Base-by-base conservation (phyloP, 1,140 invertebrate species). In the Atta cephalotes region DNA sequence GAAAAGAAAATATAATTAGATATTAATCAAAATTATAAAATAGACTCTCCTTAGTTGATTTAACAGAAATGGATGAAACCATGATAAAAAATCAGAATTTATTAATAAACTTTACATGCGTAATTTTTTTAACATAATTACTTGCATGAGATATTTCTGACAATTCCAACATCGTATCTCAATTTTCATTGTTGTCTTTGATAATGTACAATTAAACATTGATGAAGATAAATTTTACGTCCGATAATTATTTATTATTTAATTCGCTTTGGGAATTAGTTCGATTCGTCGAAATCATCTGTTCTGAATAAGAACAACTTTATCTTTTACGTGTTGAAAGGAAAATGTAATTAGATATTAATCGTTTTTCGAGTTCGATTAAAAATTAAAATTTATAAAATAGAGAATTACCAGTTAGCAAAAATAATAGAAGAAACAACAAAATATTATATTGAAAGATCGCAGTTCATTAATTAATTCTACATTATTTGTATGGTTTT, bases 211-310 rank as follows among this genome's bases (percentile, higher is more conserved):
- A 1, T 39, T 39, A 7, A 39, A 1, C 0, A 39, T 39, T 39
- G 35, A 39, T 39, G 7, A 39, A 39, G 35, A 39, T 39, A 39
- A 39, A 39, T 39, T 9, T 7, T 39, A 39, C 35, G 35, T 39
- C 35, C 35, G 78, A 66, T 58, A 88, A 79, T 76, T 31, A 6
- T 35, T 76, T 31, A 6, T 35, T 6, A 35, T 35, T 35, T 35
- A 35, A 35, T 35, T 35, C 31, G 14, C 66, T 25, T 18, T 49
- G 78, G 21, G 49, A 12, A 53, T 45, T 12, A 7, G 35, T 39
- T 7, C 49, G 21, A 39, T n/a, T 70, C 21, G 39, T 7, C 9
- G 18, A 58, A 35, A 49, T 28, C 10, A 10, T n/a, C 79, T 31
- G 1, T 71, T 71, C 35, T 51, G 35, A 35, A 12, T 21, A 56